Evolutionary conservation across 2,797 vertebrate species (phyloP), one percentile per base, ranked within the genome.

Genomic region (Leuciscus waleckii): DNA sequence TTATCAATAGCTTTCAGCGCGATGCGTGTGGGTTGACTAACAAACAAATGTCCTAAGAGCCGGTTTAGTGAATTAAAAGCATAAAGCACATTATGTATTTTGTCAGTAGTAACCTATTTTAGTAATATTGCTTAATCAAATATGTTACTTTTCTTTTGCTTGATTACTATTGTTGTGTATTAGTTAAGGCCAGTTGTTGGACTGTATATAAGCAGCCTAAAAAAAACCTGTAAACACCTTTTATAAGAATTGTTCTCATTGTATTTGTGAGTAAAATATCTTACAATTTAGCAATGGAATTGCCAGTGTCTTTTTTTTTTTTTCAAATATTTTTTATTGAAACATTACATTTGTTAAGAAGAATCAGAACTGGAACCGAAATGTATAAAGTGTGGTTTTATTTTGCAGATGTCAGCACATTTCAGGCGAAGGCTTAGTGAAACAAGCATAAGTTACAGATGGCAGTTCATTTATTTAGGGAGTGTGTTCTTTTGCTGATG

Each of bases 331-430:
- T 37, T 21, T 19, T 21, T 16, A 10, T 10, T 56, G 3, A 4
- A 58, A n/a, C 21, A 58, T 56, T 56, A 13, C 2, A 14, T 26
- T 14, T 61, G 58, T 63, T 63, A 16, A 29, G 19, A 56, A 37
- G 29, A 16, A n/a, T 26, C 6, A 8, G 13, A 77, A 39, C 21
- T n/a, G 3, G 54, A 16, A 39, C 35, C 16, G 1, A 39, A 39
- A n/a, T 77, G n/a, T 7, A 41, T 69, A 81, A 70, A 58, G 5
- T 29, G n/a, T 56, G 23, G 16, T 81, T 70, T 35, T 81, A 2
- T 51, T 81, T 70, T 70, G 67, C 67, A 81, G n/a, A 81, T 69
- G 46, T 70, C 67, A 78, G 76, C 76, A 78, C 76, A 78, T 78
- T 61, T 78, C 54, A 78, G 76, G 14, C 4, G 2, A 41, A 70